Base-by-base conservation (phyloP, 2,888 invertebrate species). In the Zygothrica quintamaculata region DNA sequence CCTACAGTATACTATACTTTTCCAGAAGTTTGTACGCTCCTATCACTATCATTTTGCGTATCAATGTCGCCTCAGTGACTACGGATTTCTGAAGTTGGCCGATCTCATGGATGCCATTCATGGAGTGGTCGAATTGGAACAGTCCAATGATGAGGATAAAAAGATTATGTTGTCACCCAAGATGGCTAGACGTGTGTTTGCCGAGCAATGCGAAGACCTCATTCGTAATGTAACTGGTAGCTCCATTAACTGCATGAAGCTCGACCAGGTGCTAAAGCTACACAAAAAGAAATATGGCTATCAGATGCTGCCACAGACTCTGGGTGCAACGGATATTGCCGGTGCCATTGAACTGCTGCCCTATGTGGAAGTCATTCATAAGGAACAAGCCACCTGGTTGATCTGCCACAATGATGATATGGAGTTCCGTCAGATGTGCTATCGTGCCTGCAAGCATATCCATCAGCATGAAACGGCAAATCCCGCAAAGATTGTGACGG, bases 31-130 rank as follows among this genome's bases (percentile, higher is more conserved):
- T 91, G 97, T 98, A 42, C 97, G 98, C 9, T 96, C 97, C 0
- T 99, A 98, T 92, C 98, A 98, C 92, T 97, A 98, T 75, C 97
- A 98, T 91, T 98, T 97, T 90, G 96, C 96, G 0, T 94, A 96
- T 65, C 98, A 98, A 89, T 96, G 98, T 79, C 95, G 96, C 52
- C 95, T 98, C 1, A 95, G 97, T 1, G 96, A 98, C 91, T 98
- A 97, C 91, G 98, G 98, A 6, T 98, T 98, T 89, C 94, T 95
- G 0, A 98, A 98, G 90, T 92, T 99, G 8, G 95, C 96, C 36
- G 98, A 98, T 89, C 92, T 99, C 13, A 96, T 99, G 91, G 98
- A 98, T 90, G 94, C 97, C 29, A 96, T 98, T 69, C 95, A 97
- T 0, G 95, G 97, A 44, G 93, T 96, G 1, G 95, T 97, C 3